Conservation (phyloP, 2,888 invertebrate genomes). For the Aelia acuminata region DNA sequence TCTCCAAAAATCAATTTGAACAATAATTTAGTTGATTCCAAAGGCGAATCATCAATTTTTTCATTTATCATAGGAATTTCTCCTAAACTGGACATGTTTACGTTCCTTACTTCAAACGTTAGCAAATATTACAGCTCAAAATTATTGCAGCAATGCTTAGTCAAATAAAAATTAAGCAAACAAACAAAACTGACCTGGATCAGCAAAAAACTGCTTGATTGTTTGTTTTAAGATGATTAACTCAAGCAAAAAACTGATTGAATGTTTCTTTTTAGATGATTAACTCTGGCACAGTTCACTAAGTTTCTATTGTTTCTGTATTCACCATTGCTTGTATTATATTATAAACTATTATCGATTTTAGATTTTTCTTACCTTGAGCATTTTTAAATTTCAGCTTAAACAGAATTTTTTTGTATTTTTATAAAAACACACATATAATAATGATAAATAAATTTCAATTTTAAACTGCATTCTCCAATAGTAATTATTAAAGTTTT, state of each 20-base stretch:
- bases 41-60: conserved; percentile 21
- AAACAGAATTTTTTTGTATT: neutral
- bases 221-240: neutral
- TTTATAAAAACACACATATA: neutral
- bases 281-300: neutral
- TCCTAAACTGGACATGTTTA: conserved; percentile 30
- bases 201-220: neutral
- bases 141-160: neutral
- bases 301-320: neutral
- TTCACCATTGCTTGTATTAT: neutral
- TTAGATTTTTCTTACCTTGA: neutral
- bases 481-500: neutral
- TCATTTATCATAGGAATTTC: conserved; percentile 16
- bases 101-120: neutral
- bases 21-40: conserved; percentile 14
- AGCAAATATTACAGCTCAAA: neutral
- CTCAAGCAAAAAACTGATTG: neutral
- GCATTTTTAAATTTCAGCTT: neutral
- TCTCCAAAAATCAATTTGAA: conserved; percentile 18
- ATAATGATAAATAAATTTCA: neutral
- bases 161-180: neutral
- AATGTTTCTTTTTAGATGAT: neutral
- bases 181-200: neutral
- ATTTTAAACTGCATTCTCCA: neutral
- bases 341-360: neutral